Evolutionary conservation across 2,888 invertebrate species (phyloP).

Genomic region (Ashinkailepas kermadecensis): DNA sequence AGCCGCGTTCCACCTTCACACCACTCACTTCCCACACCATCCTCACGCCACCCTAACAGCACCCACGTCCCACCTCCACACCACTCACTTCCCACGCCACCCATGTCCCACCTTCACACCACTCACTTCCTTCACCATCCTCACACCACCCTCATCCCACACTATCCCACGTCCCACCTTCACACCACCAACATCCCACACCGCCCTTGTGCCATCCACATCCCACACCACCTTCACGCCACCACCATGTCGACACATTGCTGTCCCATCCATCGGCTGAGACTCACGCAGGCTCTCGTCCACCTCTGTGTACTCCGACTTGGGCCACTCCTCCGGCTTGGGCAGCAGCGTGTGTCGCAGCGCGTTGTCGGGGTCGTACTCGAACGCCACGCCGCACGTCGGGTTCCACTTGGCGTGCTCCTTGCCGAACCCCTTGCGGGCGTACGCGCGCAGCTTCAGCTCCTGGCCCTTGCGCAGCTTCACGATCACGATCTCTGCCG

Average conservation of each 20-base stretch:
- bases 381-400: conserved; percentile 95
- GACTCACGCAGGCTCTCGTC: conserved; percentile 76
- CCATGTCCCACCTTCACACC: too few species aligned
- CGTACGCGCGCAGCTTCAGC: conserved; percentile 86
- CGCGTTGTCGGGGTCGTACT: conserved; percentile 97
- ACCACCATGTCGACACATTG: too few species aligned
- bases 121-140: too few species aligned
- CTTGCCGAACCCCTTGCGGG: conserved; percentile 93
- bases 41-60: too few species aligned
- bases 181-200: not conserved
- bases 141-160: not conserved
- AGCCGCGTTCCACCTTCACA: too few species aligned
- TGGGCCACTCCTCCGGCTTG: conserved; percentile 98
- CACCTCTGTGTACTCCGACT: conserved; percentile 90
- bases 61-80: too few species aligned
- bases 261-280: not conserved
- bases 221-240: too few species aligned
- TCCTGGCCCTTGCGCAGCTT: conserved; percentile 79
- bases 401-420: conserved; percentile 99
- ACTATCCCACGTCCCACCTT: not conserved
- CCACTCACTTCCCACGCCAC: too few species aligned
- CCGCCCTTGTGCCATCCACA: too few species aligned
- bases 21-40: too few species aligned
- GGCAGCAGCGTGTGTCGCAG: conserved; percentile 93
- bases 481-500: conserved; percentile 57